Evolutionary conservation across 2,113 vertebrate genomes (phyloP), one percentile per base, ranked within the genome.

Genomic region (Xiphias gladius): DNA sequence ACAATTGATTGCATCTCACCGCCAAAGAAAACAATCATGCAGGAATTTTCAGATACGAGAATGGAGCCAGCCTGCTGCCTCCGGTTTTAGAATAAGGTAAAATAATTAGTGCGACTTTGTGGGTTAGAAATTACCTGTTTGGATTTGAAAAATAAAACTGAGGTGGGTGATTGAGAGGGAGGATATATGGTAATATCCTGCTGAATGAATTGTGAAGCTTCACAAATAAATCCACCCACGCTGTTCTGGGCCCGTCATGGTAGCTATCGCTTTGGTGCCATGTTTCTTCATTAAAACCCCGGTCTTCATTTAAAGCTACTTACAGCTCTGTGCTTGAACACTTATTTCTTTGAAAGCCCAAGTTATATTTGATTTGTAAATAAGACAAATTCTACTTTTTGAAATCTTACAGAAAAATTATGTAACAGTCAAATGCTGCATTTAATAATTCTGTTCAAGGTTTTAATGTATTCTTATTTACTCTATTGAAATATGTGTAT

Each of bases 211-310:
- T 72, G 46, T 32, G 76, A 84, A 20, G 74, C 74, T 88, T 82
- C 74, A 82, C 80, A 88, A 88, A 91, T 86, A 86, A 78, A 80
- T 85, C 83, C 87, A 64, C 92, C 88, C 72, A 92, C 90, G 73
- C 86, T 78, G 77, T 81, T 85, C 88, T 77, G 86, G 73, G 83
- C 89, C 87, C 73, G 7, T 72, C 54, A 62, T 17, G 64, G 41
- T 48, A 55, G 61, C 58, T 20, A 17, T 43, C 14, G 24, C 65
- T 61, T 37, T 28, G 39, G 63, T 73, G 71, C 67, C 41, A 37
- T 43, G 28, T 74, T 24, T 7, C 35, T 80, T 50, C 30, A 41
- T 80, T 77, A 61, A 68, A 83, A 79, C 24, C 32, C 11, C 26
- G n/a, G 11, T 32, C 35, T 61, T 37, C 37, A 17, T 62, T 35